Base-by-base conservation (phyloP, 2,888 invertebrate species). In the Macrosiphum euphorbiae region DNA sequence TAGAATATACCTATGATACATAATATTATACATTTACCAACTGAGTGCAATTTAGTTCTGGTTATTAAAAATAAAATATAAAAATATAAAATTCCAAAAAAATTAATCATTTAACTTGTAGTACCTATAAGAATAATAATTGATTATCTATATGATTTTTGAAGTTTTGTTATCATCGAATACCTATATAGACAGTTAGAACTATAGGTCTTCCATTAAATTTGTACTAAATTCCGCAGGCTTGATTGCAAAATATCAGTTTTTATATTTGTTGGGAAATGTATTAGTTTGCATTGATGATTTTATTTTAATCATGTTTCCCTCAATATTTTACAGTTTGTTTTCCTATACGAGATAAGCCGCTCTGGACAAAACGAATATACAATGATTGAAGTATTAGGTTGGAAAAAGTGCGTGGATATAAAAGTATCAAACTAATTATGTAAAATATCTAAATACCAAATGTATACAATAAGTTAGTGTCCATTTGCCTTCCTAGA, bases 31-130 rank as follows among this genome's bases (percentile, higher is more conserved):
- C 13, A 13, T 3, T 67, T n/a, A 67, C 11, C 13, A 13, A 4
- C 13, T 13, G 3, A 0, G 4, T n/a, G n/a, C 11, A 67, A 0
- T n/a, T n/a, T n/a, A n/a, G 16, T 35, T n/a, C 3, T 11, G n/a
- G 1, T 35, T 35, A 35, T 13, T 35, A 4, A 16, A n/a, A n/a
- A n/a, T 67, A 47, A 47, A 47, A 47, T 11, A 47, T 8, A 67
- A 67, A 16, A 5, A 24, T 67, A 16, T 7, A 58, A 26, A 58
- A 58, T 58, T 26, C 55, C 24, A 67, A 13, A n/a, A 67, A 67
- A n/a, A n/a, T 4, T 20, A 61, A 67, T 16, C 13, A n/a, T 67
- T 35, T 67, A n/a, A n/a, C 55, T 0, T 0, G 13, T 3, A 67
- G n/a, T 5, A n/a, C n/a, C n/a, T n/a, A 16, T n/a, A 67, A 67